These are phyloP conservation scores for Bellardia bayeri DNA, from an alignment of 2,888 invertebrate genomes.

Conservation along the genomic window DNA sequence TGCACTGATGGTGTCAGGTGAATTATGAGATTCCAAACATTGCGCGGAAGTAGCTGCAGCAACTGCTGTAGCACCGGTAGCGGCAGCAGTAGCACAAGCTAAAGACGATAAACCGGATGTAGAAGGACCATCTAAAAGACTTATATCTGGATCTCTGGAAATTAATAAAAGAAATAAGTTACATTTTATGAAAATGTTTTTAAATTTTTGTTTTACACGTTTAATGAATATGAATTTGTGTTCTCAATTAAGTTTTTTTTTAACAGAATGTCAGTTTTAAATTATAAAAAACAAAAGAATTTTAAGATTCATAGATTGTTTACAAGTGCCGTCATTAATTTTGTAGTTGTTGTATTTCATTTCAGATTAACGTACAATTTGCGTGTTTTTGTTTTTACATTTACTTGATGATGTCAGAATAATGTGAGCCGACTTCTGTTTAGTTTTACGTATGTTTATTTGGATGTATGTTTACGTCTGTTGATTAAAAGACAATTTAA, in stretches of 20 bases:
- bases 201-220: neutral
- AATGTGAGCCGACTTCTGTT: constrained; percentile 9
- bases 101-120: constrained; percentile 70
- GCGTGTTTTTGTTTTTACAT: constrained; percentile 30
- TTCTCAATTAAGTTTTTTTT: neutral
- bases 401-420: constrained; percentile 62
- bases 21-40: constrained; percentile 57
- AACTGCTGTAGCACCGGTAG: constrained; percentile 40
- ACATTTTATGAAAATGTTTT: neutral
- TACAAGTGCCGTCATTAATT: constrained; percentile 43
- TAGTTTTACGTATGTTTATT: too few relatives aligned
- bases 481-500: constrained; percentile 11
- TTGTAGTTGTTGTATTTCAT: constrained; percentile 11
- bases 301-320: constrained; percentile 3
- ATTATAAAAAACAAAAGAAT: neutral
- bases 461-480: too few relatives aligned
- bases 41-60: constrained; percentile 42
- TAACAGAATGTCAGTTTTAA: neutral
- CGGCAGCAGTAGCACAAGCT: constrained; percentile 67
- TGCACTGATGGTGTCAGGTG: constrained; percentile 45
- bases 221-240: neutral
- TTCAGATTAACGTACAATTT: constrained; percentile 41
- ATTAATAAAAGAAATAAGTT: neutral
- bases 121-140: constrained; percentile 75
- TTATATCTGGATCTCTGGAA: constrained; percentile 69